These are phyloP conservation scores for Montipora sp. DNA, from an alignment of 64 coral and sea anemone species.

Conservation along the genomic window DNA sequence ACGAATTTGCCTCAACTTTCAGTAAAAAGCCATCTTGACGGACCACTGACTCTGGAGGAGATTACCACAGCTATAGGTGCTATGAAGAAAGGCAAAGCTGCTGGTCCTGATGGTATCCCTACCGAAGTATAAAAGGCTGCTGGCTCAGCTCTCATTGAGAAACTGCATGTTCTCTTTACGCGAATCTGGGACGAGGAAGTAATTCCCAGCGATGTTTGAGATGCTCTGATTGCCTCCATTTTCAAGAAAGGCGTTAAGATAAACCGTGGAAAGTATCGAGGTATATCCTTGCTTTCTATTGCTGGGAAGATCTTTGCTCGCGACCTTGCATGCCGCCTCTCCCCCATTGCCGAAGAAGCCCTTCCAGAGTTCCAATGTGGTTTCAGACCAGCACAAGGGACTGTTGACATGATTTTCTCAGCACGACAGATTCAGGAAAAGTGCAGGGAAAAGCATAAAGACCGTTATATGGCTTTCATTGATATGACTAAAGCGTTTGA, in stretches of 20 bases:
- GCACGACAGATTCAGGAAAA: slow-evolving; percentile 44
- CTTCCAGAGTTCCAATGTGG: slow-evolving; percentile 14
- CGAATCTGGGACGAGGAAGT: background rate
- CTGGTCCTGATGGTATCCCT: slow-evolving; percentile 14
- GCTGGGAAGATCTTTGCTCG: slow-evolving; percentile 50
- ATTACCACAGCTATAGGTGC: too few species aligned
- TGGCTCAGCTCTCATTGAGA: background rate
- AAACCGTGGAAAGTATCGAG: slow-evolving; percentile 25
- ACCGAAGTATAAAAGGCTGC: slow-evolving; percentile 18
- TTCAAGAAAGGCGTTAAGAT: slow-evolving; percentile 14
- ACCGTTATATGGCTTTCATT: slow-evolving; percentile 19
- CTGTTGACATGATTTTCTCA: slow-evolving; percentile 26
- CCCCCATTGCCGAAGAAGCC: background rate
- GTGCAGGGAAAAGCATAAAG: slow-evolving; percentile 12
- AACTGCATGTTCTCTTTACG: background rate
- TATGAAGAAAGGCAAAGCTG: slow-evolving; percentile 2
- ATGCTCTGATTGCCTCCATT: slow-evolving; percentile 14
- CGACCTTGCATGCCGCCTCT: background rate
- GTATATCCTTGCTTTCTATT: slow-evolving; percentile 36
- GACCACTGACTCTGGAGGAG: too few species aligned
- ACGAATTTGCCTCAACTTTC: too few species aligned
- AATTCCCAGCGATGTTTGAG: background rate
- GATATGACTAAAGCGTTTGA: slow-evolving; percentile 51
- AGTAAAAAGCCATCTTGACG: too few species aligned
- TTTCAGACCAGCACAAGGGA: slow-evolving; percentile 3